These are phyloP conservation scores for Clivina fossor DNA, from an alignment of 2,888 invertebrate species.

Conservation along the genomic window DNA sequence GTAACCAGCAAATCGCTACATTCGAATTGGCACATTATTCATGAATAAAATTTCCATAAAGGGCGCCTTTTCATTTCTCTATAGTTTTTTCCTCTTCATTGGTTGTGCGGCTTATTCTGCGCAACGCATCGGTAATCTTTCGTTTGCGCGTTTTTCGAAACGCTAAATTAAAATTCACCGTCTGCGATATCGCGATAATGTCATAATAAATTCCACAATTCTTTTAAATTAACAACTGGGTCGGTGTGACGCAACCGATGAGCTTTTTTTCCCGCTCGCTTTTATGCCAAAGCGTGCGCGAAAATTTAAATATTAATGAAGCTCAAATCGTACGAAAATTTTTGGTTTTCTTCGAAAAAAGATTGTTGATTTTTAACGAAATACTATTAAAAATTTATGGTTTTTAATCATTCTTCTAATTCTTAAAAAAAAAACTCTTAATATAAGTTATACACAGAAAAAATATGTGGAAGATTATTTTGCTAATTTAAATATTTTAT, in stretches of 20 bases:
- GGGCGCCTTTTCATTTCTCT: not conserved
- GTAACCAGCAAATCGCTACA: too few species aligned
- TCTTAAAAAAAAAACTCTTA: too few species aligned
- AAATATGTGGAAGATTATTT: too few species aligned
- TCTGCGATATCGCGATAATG: conserved; percentile 3
- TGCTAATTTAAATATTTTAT: too few species aligned
- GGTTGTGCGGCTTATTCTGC: too few species aligned
- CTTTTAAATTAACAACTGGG: conserved; percentile 7
- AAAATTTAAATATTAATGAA: conserved; percentile 14
- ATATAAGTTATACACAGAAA: too few species aligned
- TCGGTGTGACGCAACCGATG: too few species aligned
- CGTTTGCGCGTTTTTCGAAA: not conserved
- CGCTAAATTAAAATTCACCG: conserved; percentile 6
- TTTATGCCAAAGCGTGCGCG: not conserved
- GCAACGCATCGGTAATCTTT: not conserved
- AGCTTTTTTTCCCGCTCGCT: too few species aligned
- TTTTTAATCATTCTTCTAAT: too few species aligned
- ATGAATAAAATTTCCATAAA: not conserved
- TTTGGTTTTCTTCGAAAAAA: too few species aligned
- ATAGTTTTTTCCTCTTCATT: not conserved
- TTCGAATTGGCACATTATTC: not conserved
- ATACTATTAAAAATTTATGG: too few species aligned
- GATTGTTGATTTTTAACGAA: too few species aligned
- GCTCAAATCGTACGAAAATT: not conserved
- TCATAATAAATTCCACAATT: conserved; percentile 4